A percentile compares a stretch with the other conserved stretches of the same genome.
Conservation (phyloP, 2,888 invertebrate species). For the Metopia argyrocephala region DNA sequence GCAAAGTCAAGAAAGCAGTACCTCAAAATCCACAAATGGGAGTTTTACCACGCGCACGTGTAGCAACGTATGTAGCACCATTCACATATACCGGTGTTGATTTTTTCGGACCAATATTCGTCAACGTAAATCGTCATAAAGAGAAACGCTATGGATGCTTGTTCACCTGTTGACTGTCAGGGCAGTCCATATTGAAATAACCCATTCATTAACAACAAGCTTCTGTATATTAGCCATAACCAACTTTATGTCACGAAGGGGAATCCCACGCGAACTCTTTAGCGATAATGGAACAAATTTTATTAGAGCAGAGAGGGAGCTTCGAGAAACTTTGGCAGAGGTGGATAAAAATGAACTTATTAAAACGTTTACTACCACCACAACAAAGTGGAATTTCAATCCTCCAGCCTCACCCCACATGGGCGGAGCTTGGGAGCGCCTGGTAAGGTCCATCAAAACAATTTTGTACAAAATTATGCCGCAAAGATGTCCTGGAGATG, state of each 20-base stretch:
- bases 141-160: constrained; percentile 40
- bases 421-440: neutral
- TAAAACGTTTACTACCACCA: neutral
- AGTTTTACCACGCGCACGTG: too few species aligned
- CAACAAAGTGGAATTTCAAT: too few species aligned
- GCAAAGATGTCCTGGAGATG: neutral
- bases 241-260: too few species aligned
- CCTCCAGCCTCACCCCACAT: neutral
- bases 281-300: too few species aligned
- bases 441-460: neutral
- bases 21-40: too few species aligned
- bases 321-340: neutral
- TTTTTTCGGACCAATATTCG: neutral
- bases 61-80: too few species aligned
- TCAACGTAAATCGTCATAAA: constrained; percentile 6
- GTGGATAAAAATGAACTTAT: neutral
- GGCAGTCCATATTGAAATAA: constrained; percentile 4
- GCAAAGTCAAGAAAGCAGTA: too few species aligned
- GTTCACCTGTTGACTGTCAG: constrained; percentile 60
- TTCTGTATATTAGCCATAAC: too few species aligned
- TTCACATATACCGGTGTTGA: too few species aligned
- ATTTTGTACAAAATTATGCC: neutral
- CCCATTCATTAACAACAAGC: constrained; percentile 27
- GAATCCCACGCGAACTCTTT: too few species aligned
- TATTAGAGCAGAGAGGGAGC: too few species aligned